Evolutionary conservation across 2,888 invertebrate genomes (phyloP).

Genomic region (Drosophila tanythrix): DNA sequence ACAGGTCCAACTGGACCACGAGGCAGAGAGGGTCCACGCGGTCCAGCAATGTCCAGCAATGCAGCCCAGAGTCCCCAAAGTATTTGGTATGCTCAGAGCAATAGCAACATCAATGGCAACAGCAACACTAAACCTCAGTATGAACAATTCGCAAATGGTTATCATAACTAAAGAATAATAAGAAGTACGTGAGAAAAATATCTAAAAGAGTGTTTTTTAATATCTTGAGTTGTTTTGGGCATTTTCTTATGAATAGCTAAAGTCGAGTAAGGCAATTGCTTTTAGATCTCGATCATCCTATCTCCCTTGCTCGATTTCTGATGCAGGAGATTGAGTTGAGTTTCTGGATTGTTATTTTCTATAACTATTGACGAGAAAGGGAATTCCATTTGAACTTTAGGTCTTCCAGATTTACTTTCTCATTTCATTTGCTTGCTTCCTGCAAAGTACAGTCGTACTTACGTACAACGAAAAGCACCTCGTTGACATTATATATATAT

Average conservation of each 20-base stretch:
- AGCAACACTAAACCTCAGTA: conserved; percentile 43
- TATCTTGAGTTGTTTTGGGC: neutral
- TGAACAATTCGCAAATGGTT: conserved; percentile 57
- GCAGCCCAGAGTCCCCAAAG: conserved; percentile 45
- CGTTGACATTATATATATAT: neutral
- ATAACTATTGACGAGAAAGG: neutral
- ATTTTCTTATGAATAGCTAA: neutral
- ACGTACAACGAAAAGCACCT: neutral
- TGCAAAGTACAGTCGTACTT: neutral
- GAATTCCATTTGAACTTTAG: neutral
- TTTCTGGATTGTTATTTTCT: neutral
- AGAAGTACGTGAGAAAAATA: neutral
- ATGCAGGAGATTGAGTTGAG: neutral
- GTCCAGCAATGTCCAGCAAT: conserved; percentile 15
- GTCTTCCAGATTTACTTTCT: neutral
- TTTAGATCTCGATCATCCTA: neutral
- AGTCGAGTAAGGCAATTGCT: neutral
- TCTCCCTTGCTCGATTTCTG: neutral
- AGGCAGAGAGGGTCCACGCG: conserved; percentile 51
- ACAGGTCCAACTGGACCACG: conserved; percentile 49
- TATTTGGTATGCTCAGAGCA: conserved; percentile 62
- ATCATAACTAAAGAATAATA: conserved; percentile 54
- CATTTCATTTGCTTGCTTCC: neutral
- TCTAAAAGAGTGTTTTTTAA: neutral
- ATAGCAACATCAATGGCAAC: conserved; percentile 37